A percentile compares a stretch with the other conserved stretches of the same genome.
These are phyloP conservation scores for Myiagra hebetior DNA, from an alignment of 2,113 vertebrate genomes.

Conservation along the genomic window DNA sequence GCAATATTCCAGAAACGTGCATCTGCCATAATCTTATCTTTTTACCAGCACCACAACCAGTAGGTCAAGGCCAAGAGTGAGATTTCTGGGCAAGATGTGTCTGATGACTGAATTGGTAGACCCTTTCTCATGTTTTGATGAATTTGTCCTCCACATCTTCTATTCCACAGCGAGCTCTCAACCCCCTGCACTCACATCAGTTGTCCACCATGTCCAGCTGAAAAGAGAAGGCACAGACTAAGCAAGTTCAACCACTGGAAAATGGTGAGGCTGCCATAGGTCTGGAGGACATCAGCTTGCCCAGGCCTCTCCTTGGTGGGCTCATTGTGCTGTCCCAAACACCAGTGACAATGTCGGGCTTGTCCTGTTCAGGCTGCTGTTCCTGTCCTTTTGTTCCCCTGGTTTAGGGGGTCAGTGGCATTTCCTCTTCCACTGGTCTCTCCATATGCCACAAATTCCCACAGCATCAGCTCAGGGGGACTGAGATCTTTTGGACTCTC, in stretches of 20 bases:
- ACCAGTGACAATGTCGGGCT: fast-evolving
- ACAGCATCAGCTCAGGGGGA: background rate
- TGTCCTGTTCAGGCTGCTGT: background rate
- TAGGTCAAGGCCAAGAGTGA: background rate
- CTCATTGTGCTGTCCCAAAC: background rate
- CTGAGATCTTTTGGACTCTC: background rate
- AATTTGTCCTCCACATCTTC: background rate
- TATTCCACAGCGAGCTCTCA: background rate
- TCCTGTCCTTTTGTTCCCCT: background rate
- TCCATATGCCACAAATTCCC: background rate
- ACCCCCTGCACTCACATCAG: background rate
- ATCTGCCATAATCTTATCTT: background rate
- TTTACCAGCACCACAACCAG: background rate
- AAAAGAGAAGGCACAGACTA: background rate
- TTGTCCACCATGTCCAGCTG: background rate
- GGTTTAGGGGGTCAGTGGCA: background rate
- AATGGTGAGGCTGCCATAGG: background rate
- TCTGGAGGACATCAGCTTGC: background rate
- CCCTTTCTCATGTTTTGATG: background rate
- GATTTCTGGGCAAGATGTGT: background rate
- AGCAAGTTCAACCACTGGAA: background rate
- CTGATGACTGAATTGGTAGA: background rate
- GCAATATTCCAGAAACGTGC: background rate
- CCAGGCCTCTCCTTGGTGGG: background rate
- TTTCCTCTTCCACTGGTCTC: background rate